phyloP scores from a whole-genome alignment of 37 sponge, comb jelly and placozoan genomes.

The Geodia barretti region DNA sequence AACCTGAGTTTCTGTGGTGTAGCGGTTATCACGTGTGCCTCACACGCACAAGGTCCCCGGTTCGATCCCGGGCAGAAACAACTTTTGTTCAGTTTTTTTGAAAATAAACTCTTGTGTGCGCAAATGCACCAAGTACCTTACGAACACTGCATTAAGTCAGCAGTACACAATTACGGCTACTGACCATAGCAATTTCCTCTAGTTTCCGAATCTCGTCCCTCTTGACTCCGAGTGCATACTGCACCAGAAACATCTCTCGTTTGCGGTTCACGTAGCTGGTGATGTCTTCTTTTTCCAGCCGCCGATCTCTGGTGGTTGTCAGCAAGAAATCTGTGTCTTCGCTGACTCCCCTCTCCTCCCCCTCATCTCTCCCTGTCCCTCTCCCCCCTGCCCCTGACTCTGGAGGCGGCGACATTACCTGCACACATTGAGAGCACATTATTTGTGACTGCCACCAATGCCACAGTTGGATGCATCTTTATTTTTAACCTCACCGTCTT shows the following conservation, averaged over 20 bases:
- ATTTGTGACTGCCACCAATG: too few relatives aligned
- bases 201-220: slow-evolving; percentile 92
- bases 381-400: too few relatives aligned
- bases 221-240: slow-evolving; percentile 94
- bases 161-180: neutral
- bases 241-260: slow-evolving; percentile 94
- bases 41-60: neutral
- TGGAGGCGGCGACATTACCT: too few relatives aligned
- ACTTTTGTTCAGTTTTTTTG: neutral
- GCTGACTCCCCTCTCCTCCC: slow-evolving; percentile 28
- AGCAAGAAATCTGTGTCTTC: slow-evolving; percentile 76
- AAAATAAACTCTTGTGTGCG: neutral
- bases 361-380: too few relatives aligned
- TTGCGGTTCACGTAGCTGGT: slow-evolving; percentile 75
- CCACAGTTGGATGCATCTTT: too few relatives aligned
- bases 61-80: neutral
- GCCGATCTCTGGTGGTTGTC: slow-evolving; percentile 80
- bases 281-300: slow-evolving; percentile 90
- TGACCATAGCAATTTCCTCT: slow-evolving; percentile 84
- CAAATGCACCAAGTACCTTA: too few relatives aligned
- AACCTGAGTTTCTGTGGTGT: neutral
- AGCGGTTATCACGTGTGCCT: too few relatives aligned
- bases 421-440: too few relatives aligned
- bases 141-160: too few relatives aligned
- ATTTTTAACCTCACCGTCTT: too few relatives aligned